Base-by-base conservation (phyloP, 1,140 invertebrate species). In the Odontomachus brunneus region DNA sequence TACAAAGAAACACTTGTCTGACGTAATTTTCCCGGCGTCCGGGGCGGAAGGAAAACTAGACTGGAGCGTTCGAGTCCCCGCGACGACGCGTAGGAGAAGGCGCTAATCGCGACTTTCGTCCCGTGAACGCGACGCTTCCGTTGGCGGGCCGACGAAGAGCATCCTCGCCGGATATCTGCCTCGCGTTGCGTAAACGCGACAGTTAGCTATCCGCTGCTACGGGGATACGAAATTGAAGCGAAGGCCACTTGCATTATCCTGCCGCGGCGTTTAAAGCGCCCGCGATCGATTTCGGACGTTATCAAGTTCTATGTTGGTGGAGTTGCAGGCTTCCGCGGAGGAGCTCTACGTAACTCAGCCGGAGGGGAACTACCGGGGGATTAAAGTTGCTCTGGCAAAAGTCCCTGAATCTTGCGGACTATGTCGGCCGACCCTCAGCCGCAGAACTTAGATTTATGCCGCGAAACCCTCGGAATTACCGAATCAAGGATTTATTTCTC, bases 391-490 rank as follows among this genome's bases (percentile, higher is more conserved):
- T 89, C 91, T 91, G 91, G 91, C 91, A 92, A 92, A 91, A 91
- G 92, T 93, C 91, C 89, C 90, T 93, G 93, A 92, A 93, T 94
- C 92, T 93, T 92, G 89, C 83, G 89, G 82, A 87, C 87, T 87
- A 84, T 88, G 87, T 88, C 85, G 91, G 90, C 85, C 89, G 87
- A 89, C 84, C 90, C 89, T 91, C 86, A 87, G 89, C 89, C 89
- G 90, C 90, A 91, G 87, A 93, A 94, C 90, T 94, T 93, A 90
- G 92, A 94, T 94, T 94, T 93, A 93, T 94, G 92, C 91, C 84
- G 84, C 86, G 88, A 88, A 92, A 90, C 91, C 91, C 89, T 88
- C 84, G 91, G 91, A 94, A 93, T 93, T 92, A 93, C 91, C 87
- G 91, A 93, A 93, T 93, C 87, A 92, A 90, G 90, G 87, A 93